Conservation (phyloP, 53 echinoderm and acorn worm species). For the Mesocentrotus franciscanus region DNA sequence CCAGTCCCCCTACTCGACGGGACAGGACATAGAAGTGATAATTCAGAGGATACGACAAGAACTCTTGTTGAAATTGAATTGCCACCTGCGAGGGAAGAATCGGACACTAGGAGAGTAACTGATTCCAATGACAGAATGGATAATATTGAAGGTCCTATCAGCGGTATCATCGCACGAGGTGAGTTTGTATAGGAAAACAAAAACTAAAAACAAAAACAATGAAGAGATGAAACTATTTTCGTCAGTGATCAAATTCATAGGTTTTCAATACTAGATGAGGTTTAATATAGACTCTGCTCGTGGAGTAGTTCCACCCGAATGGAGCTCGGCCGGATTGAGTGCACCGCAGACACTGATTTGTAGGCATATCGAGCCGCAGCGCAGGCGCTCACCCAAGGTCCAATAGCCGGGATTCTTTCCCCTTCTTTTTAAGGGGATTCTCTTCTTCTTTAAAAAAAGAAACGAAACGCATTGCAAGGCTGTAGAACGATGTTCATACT, state of each 20-base stretch:
- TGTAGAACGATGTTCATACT: conserved; percentile 62
- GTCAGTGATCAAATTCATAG: not conserved
- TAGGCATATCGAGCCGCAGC: not conserved
- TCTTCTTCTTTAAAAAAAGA: not conserved
- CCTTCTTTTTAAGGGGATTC: conserved; percentile 23
- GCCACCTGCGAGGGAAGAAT: not conserved
- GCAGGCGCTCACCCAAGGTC: conserved; percentile 29
- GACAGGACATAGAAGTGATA: conserved; percentile 10
- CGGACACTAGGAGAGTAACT: not conserved
- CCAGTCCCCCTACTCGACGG: conserved; percentile 28
- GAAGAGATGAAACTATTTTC: not conserved
- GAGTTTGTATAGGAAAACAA: not conserved
- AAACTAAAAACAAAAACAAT: not conserved
- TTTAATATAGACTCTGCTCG: not conserved
- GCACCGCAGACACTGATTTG: not conserved
- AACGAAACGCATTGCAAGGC: conserved; percentile 51
- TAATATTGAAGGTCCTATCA: conserved; percentile 55
- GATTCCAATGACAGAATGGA: conserved; percentile 25
- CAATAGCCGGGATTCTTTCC: conserved; percentile 27
- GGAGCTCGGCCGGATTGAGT: not conserved
- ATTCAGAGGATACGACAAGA: conserved; percentile 14
- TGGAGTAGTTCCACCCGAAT: not conserved
- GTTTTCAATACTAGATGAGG: not conserved
- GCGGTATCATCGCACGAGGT: conserved; percentile 1
- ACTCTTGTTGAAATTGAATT: not conserved